Conservation (phyloP, 2,797 vertebrate species). For the Buceros bicornis region DNA sequence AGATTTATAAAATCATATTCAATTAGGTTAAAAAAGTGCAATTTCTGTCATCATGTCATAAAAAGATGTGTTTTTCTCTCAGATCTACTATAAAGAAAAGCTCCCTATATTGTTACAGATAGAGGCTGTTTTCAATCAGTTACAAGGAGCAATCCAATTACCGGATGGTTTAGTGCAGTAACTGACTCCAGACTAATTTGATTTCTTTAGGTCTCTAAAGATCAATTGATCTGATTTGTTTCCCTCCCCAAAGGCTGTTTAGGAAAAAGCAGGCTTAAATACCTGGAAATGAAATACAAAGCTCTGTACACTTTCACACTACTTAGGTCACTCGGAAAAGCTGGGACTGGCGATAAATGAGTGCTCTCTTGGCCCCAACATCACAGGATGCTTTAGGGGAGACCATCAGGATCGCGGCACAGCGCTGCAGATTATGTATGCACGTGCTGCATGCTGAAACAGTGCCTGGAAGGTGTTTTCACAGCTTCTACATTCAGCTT, state of each 20-base stretch:
- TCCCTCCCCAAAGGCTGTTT: slow-evolving; percentile 90
- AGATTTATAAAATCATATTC: slow-evolving; percentile 92
- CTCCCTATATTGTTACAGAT: slow-evolving; percentile 85
- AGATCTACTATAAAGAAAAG: slow-evolving; percentile 82
- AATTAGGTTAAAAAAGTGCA: slow-evolving; percentile 96
- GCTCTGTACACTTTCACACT: slow-evolving; percentile 79
- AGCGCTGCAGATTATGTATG: fast-evolving
- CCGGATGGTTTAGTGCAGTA: slow-evolving; percentile 97
- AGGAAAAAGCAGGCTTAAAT: slow-evolving; percentile 84
- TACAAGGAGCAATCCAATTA: slow-evolving; percentile 97
- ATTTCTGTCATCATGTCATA: slow-evolving; percentile 99
- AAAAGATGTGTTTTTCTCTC: slow-evolving; percentile 98
- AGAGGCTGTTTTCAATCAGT: slow-evolving; percentile 97
- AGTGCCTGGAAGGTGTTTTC: slow-evolving; percentile 8
- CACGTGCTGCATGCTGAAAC: not conserved
- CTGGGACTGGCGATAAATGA: slow-evolving; percentile 41
- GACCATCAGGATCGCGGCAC: not conserved
- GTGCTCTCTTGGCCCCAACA: slow-evolving; percentile 42
- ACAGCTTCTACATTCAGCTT: not conserved
- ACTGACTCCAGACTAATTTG: slow-evolving; percentile 99
- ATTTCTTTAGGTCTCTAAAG: slow-evolving; percentile 97
- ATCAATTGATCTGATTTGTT: slow-evolving; percentile 99
- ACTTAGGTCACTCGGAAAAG: slow-evolving; percentile 74
- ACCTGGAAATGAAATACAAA: slow-evolving; percentile 86
- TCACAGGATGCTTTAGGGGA: slow-evolving; percentile 13